Conservation (phyloP, 2,888 invertebrate species). For the Ophioninae sp. region DNA sequence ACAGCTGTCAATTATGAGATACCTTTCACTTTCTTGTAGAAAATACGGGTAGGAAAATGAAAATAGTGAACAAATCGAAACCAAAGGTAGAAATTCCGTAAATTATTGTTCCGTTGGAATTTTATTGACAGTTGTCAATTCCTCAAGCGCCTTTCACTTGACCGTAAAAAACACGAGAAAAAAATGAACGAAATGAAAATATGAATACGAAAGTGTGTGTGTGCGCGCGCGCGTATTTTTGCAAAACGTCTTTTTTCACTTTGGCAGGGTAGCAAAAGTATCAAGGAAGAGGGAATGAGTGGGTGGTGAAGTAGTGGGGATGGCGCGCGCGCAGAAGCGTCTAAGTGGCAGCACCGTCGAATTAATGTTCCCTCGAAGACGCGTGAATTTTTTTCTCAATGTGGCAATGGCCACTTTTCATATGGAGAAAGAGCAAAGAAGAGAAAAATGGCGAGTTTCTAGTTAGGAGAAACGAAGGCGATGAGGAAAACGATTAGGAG, state of each 20-base stretch:
- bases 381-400: background rate
- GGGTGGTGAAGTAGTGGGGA: background rate
- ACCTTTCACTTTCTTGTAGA: too few relatives aligned
- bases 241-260: slow-evolving; percentile 4
- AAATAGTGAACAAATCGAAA: too few relatives aligned
- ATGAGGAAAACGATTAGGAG: too few relatives aligned
- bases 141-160: too few relatives aligned
- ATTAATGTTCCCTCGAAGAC: background rate
- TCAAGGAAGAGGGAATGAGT: background rate
- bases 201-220: background rate
- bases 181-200: background rate
- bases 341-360: background rate
- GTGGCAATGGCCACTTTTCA: background rate
- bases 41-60: too few relatives aligned
- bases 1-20: too few relatives aligned
- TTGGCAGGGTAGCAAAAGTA: background rate
- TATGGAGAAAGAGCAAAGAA: background rate
- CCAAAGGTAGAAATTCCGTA: too few relatives aligned
- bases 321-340: background rate
- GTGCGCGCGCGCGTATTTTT: too few relatives aligned
- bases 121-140: too few relatives aligned
- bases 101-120: too few relatives aligned
- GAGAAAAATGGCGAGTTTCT: slow-evolving; percentile 7
- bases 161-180: too few relatives aligned
- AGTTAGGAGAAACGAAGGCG: background rate